Evolutionary conservation across 2,113 vertebrate species (phyloP).

Genomic region (Capreolus pygargus): DNA sequence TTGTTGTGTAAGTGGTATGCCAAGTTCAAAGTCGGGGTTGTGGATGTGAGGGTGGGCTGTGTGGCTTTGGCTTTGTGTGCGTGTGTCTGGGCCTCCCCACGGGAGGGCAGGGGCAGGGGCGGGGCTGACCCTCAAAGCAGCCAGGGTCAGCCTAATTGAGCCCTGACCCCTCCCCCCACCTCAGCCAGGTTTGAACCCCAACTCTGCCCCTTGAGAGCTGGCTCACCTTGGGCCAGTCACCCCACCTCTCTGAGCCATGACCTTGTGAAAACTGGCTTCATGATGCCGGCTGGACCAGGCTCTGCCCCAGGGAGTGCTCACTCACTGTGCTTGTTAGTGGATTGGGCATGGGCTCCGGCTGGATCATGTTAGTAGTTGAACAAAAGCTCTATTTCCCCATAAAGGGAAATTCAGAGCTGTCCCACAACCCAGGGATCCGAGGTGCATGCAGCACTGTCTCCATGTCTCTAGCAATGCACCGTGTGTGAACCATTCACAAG

Average conservation of each 20-base stretch:
- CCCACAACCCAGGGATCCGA: fast-evolving
- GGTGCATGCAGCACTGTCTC: background rate
- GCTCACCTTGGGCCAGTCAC: background rate
- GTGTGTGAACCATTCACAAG: background rate
- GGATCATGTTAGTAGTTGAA: fast-evolving
- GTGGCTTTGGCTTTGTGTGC: background rate
- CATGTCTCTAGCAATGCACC: background rate
- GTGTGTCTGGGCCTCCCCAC: background rate
- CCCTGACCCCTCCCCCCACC: too few species aligned
- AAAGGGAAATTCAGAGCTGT: too few species aligned
- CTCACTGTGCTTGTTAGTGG: too few species aligned
- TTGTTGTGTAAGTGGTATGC: too few species aligned
- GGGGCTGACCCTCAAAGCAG: background rate
- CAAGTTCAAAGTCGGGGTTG: fast-evolving
- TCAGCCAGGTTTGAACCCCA: background rate
- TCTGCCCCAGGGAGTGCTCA: background rate
- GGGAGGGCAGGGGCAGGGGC: too few species aligned
- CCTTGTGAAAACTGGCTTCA: background rate
- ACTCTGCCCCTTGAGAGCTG: background rate
- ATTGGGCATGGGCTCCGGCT: background rate
- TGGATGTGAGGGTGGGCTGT: too few species aligned
- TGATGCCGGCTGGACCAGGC: background rate
- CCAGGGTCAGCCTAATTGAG: background rate
- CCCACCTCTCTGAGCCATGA: background rate
- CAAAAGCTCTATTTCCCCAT: background rate